Evolutionary conservation across 2,113 vertebrate genomes (phyloP).

Genomic region (Saiga tatarica): DNA sequence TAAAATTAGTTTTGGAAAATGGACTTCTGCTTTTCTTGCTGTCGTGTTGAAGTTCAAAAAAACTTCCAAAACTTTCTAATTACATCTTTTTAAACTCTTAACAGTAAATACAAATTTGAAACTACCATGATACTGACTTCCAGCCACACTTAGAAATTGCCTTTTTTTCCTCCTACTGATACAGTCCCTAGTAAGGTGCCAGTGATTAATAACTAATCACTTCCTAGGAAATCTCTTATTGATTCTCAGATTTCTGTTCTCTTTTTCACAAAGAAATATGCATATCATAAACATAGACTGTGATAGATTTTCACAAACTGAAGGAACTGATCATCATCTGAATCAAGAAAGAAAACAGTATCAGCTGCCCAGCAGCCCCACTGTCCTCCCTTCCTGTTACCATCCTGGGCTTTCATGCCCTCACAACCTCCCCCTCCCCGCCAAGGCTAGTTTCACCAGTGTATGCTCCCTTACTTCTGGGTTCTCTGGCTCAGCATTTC

Average conservation of each 20-base stretch:
- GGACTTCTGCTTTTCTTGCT: constrained; percentile 22
- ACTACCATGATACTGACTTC: neutral
- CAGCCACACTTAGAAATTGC: neutral
- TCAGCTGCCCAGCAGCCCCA: neutral
- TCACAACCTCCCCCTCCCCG: neutral
- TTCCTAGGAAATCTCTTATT: neutral
- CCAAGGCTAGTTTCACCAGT: neutral
- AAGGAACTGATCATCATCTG: neutral
- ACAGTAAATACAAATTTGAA: neutral
- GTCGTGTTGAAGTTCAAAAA: neutral
- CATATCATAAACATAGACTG: neutral
- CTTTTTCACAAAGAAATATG: neutral
- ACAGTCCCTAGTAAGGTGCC: neutral
- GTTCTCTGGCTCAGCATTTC: neutral
- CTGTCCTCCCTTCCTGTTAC: neutral
- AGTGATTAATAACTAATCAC: neutral
- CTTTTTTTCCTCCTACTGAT: neutral
- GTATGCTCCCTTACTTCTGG: neutral
- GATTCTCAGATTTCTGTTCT: neutral
- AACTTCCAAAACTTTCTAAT: neutral
- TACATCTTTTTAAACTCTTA: neutral
- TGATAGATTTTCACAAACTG: neutral
- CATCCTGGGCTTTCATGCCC: neutral
- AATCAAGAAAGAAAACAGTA: neutral
- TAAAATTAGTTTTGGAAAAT: constrained; percentile 28